Conservation (phyloP, 2,113 vertebrate genomes). For the Aramus guarauna region DNA sequence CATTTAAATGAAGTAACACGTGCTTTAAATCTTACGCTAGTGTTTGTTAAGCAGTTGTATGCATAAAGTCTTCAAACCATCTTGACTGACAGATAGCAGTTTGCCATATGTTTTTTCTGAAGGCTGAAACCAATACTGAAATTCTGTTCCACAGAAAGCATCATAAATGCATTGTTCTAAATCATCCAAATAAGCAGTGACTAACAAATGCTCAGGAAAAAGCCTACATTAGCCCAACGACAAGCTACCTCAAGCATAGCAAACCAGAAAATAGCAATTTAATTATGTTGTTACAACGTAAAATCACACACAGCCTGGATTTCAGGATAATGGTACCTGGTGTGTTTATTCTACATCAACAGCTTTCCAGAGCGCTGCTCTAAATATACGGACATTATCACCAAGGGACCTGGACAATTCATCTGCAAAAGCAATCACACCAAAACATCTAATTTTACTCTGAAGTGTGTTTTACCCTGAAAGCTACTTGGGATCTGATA, state of each 20-base stretch:
- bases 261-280: not conserved
- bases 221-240: not conserved
- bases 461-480: not conserved
- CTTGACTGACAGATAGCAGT: not conserved
- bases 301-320: not conserved
- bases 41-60: not conserved
- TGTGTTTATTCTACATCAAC: not conserved
- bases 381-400: not conserved
- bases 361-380: not conserved
- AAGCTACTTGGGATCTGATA: not conserved
- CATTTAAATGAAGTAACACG: not conserved
- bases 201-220: not conserved
- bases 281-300: accelerated
- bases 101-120: not conserved
- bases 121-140: not conserved
- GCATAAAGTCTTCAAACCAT: not conserved
- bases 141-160: not conserved
- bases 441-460: not conserved
- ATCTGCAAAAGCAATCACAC: not conserved
- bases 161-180: not conserved
- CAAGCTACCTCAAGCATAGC: not conserved
- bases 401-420: not conserved
- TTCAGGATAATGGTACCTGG: not conserved
- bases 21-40: not conserved
- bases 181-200: not conserved